Percentiles rank a stretch among this genome's conserved stretches.
phyloP scores from a whole-genome alignment of 2,113 vertebrate species.

The Tachycineta bicolor region DNA sequence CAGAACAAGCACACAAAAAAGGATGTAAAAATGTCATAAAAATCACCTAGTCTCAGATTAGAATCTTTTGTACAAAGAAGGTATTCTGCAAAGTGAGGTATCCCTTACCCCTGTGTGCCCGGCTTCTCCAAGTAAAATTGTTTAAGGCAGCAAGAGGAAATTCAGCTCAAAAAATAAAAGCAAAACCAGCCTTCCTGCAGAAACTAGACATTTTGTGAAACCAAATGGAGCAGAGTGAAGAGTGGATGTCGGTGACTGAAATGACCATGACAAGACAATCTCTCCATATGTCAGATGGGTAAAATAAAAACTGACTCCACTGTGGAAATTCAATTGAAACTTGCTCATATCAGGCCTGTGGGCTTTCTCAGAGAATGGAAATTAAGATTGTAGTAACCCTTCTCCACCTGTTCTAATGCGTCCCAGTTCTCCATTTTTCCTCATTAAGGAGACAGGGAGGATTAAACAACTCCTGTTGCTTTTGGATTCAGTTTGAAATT shows the following conservation, averaged over 20 bases:
- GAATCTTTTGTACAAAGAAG: background rate
- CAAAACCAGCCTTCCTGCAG: background rate
- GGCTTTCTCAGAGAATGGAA: background rate
- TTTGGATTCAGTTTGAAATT: background rate
- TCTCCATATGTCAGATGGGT: background rate
- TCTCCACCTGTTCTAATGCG: background rate
- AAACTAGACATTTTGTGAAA: background rate
- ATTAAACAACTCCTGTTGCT: background rate
- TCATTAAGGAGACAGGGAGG: background rate
- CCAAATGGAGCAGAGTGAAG: background rate
- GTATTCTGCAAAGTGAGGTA: background rate
- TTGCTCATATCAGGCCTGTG: background rate
- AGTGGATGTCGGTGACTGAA: background rate
- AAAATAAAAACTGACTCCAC: background rate
- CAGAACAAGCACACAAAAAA: background rate
- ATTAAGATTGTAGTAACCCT: background rate
- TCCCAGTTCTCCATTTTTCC: background rate
- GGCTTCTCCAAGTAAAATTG: background rate
- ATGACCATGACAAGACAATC: background rate
- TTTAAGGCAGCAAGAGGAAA: background rate
- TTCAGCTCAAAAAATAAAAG: slow-evolving; percentile 14
- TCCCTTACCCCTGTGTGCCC: background rate
- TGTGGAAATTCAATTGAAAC: slow-evolving; percentile 12
- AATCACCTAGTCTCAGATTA: background rate
- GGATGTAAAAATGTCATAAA: background rate